Conservation (phyloP, 2,888 invertebrate genomes). For the Agrenia bidenticulata region DNA sequence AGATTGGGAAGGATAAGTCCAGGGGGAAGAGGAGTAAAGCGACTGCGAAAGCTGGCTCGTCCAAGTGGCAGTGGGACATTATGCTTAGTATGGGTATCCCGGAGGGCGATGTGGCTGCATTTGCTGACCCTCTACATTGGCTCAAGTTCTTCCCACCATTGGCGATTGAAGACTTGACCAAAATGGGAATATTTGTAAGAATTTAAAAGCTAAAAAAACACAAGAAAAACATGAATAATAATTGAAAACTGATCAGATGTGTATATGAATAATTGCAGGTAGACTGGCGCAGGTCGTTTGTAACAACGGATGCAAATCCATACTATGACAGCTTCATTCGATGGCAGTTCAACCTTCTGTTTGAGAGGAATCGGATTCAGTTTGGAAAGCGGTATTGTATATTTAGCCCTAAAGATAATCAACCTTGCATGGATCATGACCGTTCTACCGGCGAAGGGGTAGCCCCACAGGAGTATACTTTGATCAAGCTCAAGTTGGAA, state of each 20-base stretch:
- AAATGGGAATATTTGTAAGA: conserved; percentile 85
- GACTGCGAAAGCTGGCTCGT: conserved; percentile 81
- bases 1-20: conserved; percentile 71
- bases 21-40: conserved; percentile 97
- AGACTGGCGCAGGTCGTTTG: conserved; percentile 97
- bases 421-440: conserved; percentile 99
- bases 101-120: conserved; percentile 88
- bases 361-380: conserved; percentile 82
- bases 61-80: conserved; percentile 98
- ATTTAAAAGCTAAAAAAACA: conserved; percentile 24
- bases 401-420: conserved; percentile 92
- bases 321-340: conserved; percentile 96
- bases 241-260: too few relatives aligned
- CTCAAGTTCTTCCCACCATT: conserved; percentile 94
- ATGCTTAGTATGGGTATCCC: conserved; percentile 88
- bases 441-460: conserved; percentile 94
- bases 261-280: conserved; percentile 62
- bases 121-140: conserved; percentile 90
- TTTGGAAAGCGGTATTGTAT: conserved; percentile 97
- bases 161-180: conserved; percentile 79
- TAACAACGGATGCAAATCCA: conserved; percentile 96
- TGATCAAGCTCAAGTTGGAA: conserved; percentile 86
- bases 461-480: conserved; percentile 95
- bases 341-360: conserved; percentile 91
- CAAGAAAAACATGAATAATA: too few relatives aligned